Evolutionary conservation across 1,140 invertebrate species (phyloP).

Genomic region (Coenobita brevimanus): DNA sequence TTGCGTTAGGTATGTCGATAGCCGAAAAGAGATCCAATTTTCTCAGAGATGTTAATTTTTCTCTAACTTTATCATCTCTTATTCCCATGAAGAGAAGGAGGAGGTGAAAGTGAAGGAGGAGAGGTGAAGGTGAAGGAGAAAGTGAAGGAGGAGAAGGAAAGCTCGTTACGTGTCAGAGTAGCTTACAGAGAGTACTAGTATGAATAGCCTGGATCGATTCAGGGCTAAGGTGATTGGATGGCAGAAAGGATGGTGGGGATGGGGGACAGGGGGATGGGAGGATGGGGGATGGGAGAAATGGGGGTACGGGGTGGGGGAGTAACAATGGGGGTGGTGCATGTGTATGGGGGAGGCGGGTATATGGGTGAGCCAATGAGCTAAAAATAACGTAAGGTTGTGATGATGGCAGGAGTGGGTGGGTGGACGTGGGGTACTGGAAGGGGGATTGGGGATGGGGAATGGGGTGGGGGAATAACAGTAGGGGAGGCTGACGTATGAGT

Average conservation of each 20-base stretch:
- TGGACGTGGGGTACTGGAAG: neutral
- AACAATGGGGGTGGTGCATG: neutral
- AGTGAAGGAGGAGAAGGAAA: no score
- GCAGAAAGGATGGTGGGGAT: neutral
- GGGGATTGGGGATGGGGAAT: neutral
- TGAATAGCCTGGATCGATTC: neutral
- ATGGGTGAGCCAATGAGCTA: neutral
- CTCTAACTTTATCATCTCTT: no score
- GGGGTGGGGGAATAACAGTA: neutral
- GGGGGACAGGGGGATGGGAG: no score
- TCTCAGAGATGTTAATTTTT: no score
- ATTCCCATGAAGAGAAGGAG: no score
- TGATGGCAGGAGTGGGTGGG: neutral
- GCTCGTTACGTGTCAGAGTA: no score
- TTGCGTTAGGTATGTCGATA: no score
- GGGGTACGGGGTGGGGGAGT: no score
- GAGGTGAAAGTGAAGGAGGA: no score
- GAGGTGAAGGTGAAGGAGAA: no score
- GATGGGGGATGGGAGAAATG: no score
- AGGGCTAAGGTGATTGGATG: neutral
- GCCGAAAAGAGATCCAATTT: no score
- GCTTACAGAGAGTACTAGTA: neutral
- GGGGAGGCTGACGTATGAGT: neutral
- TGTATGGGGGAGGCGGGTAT: neutral
- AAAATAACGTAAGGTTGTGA: neutral